Evolutionary conservation across 2,797 vertebrate genomes (phyloP).

Genomic region (Heteromormyrus szaboi): DNA sequence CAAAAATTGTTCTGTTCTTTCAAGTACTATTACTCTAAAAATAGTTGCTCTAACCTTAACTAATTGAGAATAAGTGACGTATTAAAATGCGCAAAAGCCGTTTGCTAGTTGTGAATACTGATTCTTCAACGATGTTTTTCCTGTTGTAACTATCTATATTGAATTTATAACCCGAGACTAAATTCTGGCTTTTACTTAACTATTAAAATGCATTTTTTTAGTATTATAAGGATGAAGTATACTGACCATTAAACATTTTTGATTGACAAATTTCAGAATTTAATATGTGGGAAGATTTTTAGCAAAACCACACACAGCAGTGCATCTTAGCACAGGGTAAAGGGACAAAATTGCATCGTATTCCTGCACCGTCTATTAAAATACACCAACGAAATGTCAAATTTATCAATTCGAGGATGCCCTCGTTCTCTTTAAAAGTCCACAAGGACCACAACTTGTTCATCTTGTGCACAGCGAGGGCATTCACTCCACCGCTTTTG

Average conservation of each 20-base stretch:
- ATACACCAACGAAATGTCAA: not conserved
- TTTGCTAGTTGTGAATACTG: not conserved
- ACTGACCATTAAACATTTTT: not conserved
- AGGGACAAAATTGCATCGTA: not conserved
- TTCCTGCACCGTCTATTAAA: not conserved
- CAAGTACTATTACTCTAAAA: not conserved
- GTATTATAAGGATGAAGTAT: not conserved
- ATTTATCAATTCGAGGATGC: not conserved
- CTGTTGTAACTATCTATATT: not conserved
- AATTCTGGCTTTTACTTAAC: not conserved
- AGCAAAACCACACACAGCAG: not conserved
- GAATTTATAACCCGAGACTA: not conserved
- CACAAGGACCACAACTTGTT: slow-evolving; percentile 40
- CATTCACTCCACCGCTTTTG: slow-evolving; percentile 56
- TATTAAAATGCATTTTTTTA: not conserved
- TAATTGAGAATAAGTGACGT: not conserved
- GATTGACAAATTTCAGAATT: not conserved
- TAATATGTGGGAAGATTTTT: not conserved
- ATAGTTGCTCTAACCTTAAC: not conserved
- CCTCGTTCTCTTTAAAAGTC: slow-evolving; percentile 41
- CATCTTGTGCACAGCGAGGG: slow-evolving; percentile 42
- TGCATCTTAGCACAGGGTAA: not conserved
- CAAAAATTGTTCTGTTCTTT: not conserved
- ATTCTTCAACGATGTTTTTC: not conserved
- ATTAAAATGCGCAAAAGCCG: not conserved